Conservation (phyloP, 2,888 invertebrate species). For the Pollenia griseotomentosa region DNA sequence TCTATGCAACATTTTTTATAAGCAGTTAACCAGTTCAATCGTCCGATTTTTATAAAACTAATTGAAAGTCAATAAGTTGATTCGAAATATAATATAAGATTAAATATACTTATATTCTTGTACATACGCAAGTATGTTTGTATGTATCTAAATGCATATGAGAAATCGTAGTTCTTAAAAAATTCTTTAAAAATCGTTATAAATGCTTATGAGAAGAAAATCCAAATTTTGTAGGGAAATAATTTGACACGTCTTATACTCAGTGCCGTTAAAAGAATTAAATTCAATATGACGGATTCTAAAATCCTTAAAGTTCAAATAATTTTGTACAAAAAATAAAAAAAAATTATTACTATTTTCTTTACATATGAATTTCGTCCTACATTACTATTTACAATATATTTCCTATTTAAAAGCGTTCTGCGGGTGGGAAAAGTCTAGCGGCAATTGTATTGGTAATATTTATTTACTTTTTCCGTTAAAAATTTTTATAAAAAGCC, state of each 20-base stretch:
- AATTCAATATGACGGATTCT: conserved; percentile 8
- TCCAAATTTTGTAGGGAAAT: too few relatives aligned
- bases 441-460: background rate
- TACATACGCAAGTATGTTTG: too few relatives aligned
- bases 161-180: too few relatives aligned
- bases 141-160: too few relatives aligned
- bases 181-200: too few relatives aligned
- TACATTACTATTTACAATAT: background rate
- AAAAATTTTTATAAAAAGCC: conserved; percentile 1
- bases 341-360: background rate
- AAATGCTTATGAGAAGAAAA: too few relatives aligned
- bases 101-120: too few relatives aligned
- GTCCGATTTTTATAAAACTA: too few relatives aligned
- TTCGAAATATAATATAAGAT: too few relatives aligned
- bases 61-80: too few relatives aligned
- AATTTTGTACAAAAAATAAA: background rate
- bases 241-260: background rate
- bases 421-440: background rate
- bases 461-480: background rate
- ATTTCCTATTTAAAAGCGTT: conserved; percentile 1
- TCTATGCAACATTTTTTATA: too few relatives aligned
- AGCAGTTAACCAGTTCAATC: too few relatives aligned
- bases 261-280: background rate
- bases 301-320: conserved; percentile 1
- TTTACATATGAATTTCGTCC: background rate